Percentiles rank a stretch among this genome's conserved stretches.
Evolutionary conservation across 2,113 vertebrate genomes (phyloP).

Genomic region (Mastomys coucha): DNA sequence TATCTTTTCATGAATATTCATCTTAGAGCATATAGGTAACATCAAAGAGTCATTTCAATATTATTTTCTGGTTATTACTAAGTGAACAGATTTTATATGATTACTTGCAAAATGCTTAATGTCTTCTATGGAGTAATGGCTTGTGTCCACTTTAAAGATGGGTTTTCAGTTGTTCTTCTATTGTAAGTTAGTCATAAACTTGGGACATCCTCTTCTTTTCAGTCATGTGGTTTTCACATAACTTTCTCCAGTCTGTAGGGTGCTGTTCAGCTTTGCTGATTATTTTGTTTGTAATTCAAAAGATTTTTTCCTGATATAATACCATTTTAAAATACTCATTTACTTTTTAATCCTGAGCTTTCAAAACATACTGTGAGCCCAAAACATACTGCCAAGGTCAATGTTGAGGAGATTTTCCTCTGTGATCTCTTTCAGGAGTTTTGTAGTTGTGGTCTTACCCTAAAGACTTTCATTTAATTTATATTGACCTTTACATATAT

Average conservation of each 20-base stretch:
- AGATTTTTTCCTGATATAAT: not conserved
- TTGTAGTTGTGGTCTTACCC: not conserved
- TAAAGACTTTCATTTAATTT: not conserved
- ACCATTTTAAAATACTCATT: not conserved
- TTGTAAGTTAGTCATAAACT: not conserved
- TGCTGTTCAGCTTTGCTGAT: not conserved
- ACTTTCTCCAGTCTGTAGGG: not conserved
- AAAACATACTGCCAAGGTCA: not conserved
- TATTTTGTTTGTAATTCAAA: not conserved
- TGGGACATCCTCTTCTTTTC: not conserved
- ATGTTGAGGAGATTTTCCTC: not conserved
- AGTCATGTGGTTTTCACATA: not conserved
- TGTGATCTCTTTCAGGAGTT: not conserved
- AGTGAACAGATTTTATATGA: not conserved
- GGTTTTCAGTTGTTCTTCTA: not conserved
- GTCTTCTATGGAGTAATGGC: not conserved
- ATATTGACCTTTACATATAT: not conserved
- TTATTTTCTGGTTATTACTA: not conserved
- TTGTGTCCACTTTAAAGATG: not conserved
- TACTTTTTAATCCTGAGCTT: not conserved
- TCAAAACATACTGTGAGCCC: not conserved
- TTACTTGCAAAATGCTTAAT: not conserved
- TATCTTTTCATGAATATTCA: not conserved
- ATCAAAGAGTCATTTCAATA: not conserved
- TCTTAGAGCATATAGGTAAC: not conserved